phyloP scores from a whole-genome alignment of 1,140 invertebrate genomes.

The Acromyrmex heyeri region DNA sequence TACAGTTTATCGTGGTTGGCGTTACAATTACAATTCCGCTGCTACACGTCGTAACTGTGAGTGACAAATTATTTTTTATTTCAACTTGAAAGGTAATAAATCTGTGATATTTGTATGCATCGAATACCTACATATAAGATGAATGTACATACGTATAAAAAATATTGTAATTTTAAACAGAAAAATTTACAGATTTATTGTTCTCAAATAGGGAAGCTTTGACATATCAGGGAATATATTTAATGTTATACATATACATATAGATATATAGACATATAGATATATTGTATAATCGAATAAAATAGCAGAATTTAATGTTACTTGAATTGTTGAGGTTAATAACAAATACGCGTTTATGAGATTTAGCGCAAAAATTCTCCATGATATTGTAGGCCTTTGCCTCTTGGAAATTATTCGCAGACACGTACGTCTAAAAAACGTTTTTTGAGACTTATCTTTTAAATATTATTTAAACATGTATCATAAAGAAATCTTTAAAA shows the following conservation, averaged over 20 bases:
- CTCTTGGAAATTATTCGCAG: background rate
- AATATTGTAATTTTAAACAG: background rate
- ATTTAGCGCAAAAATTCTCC: background rate
- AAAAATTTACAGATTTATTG: background rate
- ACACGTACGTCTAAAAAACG: too few species aligned
- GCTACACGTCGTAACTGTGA: background rate
- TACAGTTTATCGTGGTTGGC: background rate
- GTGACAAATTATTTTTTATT: constrained; percentile 7
- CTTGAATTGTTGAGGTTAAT: background rate
- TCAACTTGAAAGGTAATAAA: background rate
- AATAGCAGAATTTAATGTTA: background rate
- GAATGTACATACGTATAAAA: background rate
- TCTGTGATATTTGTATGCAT: background rate
- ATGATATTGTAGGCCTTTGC: background rate
- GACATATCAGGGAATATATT: background rate
- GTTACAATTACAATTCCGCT: background rate
- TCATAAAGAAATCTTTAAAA: too few species aligned
- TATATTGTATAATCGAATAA: background rate
- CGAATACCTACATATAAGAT: background rate
- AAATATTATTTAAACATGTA: too few species aligned
- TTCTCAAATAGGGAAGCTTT: background rate
- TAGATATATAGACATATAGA: too few species aligned
- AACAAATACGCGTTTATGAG: background rate
- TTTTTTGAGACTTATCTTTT: too few species aligned
- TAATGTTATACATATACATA: background rate